These are phyloP conservation scores for Pseudomyrmex gracilis DNA, from an alignment of 1,140 invertebrate genomes.

Conservation along the genomic window DNA sequence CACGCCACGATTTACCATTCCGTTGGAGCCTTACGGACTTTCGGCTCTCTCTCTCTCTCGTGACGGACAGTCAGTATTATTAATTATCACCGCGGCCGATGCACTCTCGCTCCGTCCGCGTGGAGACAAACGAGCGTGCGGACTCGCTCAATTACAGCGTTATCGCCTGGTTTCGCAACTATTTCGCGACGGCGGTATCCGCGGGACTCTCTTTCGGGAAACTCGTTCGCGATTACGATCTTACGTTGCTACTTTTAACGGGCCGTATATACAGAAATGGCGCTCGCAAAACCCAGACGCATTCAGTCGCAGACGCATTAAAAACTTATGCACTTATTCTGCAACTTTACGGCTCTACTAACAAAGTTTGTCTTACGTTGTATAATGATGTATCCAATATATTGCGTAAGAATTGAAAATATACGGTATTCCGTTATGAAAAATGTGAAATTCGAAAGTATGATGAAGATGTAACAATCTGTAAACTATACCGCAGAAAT, in stretches of 20 bases:
- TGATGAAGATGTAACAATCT: background rate
- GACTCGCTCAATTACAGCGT: constrained; percentile 55
- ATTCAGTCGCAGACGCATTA: constrained; percentile 7
- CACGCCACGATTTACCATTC: constrained; percentile 53
- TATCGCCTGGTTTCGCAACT: constrained; percentile 47
- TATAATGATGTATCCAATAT: background rate
- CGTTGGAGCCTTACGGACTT: constrained; percentile 35
- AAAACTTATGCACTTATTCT: background rate
- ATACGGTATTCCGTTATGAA: too few relatives aligned
- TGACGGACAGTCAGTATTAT: constrained; percentile 46
- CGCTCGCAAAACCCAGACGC: background rate
- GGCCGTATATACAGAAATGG: background rate
- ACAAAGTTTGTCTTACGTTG: constrained; percentile 5
- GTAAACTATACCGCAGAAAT: background rate
- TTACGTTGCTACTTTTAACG: constrained; percentile 19
- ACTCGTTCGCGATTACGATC: constrained; percentile 45
- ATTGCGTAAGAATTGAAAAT: too few relatives aligned
- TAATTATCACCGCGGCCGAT: constrained; percentile 34
- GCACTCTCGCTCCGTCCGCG: constrained; percentile 15
- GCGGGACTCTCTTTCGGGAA: constrained; percentile 17
- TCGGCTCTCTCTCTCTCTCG: constrained; percentile 33
- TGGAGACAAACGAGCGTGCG: constrained; percentile 58
- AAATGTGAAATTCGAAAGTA: too few relatives aligned
- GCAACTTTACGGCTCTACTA: constrained; percentile 5
- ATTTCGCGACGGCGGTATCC: background rate